Evolutionary conservation across 2,888 invertebrate species (phyloP).

Genomic region (Yponomeuta sedellus): DNA sequence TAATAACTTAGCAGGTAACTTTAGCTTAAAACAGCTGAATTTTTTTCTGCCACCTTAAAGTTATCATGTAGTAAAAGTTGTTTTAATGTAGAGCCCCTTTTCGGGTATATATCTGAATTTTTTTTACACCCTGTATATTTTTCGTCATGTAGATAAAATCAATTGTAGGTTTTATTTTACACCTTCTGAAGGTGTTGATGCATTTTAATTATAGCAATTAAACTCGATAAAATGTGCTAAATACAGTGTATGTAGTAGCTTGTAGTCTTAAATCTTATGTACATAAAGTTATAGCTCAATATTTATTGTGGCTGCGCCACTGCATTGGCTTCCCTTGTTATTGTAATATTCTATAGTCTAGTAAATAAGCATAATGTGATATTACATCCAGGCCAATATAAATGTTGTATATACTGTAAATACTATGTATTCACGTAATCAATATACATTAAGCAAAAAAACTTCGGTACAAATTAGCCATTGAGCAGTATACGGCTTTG

Average conservation of each 20-base stretch:
- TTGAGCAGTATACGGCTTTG: too few species aligned
- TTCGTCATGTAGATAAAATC: not conserved
- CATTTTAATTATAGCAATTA: not conserved
- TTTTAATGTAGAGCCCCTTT: too few species aligned
- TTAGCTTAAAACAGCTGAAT: too few species aligned
- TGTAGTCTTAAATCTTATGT: not conserved
- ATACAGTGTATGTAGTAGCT: not conserved
- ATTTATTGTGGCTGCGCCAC: not conserved
- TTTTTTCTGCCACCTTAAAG: too few species aligned
- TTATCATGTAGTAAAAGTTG: too few species aligned
- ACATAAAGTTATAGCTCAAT: not conserved
- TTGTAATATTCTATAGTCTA: not conserved
- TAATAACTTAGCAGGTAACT: too few species aligned
- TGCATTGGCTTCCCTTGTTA: not conserved
- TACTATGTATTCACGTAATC: slow-evolving; percentile 4
- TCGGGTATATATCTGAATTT: too few species aligned
- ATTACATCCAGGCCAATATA: slow-evolving; percentile 17
- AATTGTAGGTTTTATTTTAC: not conserved
- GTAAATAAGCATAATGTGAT: slow-evolving; percentile 22
- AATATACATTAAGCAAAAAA: not conserved
- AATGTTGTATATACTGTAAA: slow-evolving; percentile 13
- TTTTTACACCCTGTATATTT: too few species aligned
- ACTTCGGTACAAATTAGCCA: too few species aligned
- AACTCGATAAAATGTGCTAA: not conserved
- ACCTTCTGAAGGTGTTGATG: not conserved